phyloP scores from a whole-genome alignment of 35 echinoderm and acorn worm species.

The Anneissia japonica region DNA sequence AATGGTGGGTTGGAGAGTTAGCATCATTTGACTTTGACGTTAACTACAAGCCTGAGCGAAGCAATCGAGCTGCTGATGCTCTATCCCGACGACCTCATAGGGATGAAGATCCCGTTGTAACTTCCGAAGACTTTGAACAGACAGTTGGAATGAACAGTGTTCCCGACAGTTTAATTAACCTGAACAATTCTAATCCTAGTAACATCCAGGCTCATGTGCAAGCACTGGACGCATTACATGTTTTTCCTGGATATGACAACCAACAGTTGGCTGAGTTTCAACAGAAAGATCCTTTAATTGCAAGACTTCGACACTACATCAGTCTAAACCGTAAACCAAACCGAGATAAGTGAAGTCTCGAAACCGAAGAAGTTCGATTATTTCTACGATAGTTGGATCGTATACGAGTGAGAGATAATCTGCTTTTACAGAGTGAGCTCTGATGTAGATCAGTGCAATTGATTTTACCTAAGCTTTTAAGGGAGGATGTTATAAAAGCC shows the following conservation, averaged over 20 bases:
- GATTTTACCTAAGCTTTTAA: too few species aligned
- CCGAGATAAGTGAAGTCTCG: neutral
- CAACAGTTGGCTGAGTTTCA: neutral
- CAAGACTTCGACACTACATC: neutral
- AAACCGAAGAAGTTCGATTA: neutral
- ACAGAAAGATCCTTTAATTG: neutral
- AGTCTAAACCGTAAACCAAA: neutral
- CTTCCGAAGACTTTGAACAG: neutral
- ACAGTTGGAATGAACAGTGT: too few species aligned
- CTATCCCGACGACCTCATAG: neutral
- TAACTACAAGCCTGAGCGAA: slow-evolving; percentile 5
- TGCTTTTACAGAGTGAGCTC: too few species aligned
- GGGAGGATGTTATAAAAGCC: too few species aligned
- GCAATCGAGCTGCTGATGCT: slow-evolving; percentile 4
- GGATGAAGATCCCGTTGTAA: neutral
- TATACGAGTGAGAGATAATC: too few species aligned
- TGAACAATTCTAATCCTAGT: too few species aligned
- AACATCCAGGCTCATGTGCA: too few species aligned
- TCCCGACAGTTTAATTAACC: too few species aligned
- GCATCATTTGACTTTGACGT: slow-evolving; percentile 10
- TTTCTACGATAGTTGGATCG: too few species aligned
- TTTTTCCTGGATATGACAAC: too few species aligned
- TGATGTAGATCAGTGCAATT: too few species aligned
- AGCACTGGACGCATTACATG: neutral
- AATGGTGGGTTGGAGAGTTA: slow-evolving; percentile 1